A percentile compares a stretch with the other conserved stretches of the same genome.
phyloP scores from a whole-genome alignment of 2,797 vertebrate species.

The Helicolenus hilgendorfi region DNA sequence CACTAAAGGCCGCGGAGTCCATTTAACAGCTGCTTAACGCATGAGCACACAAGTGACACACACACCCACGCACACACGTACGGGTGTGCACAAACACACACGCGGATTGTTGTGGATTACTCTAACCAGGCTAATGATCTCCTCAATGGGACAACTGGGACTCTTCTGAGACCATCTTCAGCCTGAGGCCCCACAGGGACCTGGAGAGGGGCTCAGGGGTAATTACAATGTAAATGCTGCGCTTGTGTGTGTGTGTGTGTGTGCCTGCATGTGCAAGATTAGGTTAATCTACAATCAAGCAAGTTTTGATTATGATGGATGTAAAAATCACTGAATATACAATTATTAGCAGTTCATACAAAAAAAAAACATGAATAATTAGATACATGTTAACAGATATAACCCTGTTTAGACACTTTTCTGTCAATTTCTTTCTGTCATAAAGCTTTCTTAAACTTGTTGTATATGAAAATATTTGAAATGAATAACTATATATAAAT shows the following conservation, averaged over 20 bases:
- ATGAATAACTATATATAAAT: background rate
- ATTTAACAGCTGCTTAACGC: conserved; percentile 87
- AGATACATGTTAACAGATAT: background rate
- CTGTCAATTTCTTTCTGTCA: background rate
- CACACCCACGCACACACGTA: conserved; percentile 46
- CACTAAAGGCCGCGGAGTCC: conserved; percentile 81
- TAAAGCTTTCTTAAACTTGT: background rate
- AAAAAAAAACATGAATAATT: background rate
- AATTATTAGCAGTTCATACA: background rate
- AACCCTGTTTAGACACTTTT: background rate
- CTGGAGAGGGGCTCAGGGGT: conserved; percentile 78
- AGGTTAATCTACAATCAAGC: conserved; percentile 60
- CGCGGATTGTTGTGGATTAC: conserved; percentile 77
- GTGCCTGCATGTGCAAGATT: conserved; percentile 57
- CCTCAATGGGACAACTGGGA: conserved; percentile 87
- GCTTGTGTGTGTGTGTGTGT: conserved; percentile 47
- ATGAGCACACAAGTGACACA: conserved; percentile 77
- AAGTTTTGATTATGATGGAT: conserved; percentile 19
- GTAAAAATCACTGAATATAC: background rate
- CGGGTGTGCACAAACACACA: conserved; percentile 33
- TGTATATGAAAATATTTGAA: background rate
- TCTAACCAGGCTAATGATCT: conserved; percentile 88
- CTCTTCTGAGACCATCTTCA: conserved; percentile 83
- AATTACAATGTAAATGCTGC: conserved; percentile 85
- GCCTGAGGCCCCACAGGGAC: conserved; percentile 81